phyloP scores from a whole-genome alignment of 2,888 invertebrate genomes.

The Orchesella flavescens region DNA sequence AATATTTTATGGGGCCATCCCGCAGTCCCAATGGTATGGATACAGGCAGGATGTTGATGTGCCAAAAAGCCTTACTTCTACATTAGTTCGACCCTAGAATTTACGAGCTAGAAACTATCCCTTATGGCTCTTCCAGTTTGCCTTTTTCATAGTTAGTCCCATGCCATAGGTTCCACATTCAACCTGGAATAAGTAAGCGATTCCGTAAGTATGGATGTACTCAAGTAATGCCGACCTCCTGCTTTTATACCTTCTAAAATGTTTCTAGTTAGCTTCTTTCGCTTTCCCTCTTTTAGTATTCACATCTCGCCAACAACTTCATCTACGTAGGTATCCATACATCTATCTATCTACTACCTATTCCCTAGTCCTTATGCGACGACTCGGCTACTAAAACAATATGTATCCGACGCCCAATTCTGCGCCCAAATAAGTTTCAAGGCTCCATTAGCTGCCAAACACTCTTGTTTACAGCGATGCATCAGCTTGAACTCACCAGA shows the following conservation, averaged over 20 bases:
- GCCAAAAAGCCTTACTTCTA: constrained; percentile 55
- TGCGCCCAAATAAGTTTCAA: not conserved
- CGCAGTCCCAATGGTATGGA: constrained; percentile 60
- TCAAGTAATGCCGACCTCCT: constrained; percentile 28
- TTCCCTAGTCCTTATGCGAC: not conserved
- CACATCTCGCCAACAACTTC: constrained; percentile 51
- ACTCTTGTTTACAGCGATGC: not conserved
- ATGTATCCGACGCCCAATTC: not conserved
- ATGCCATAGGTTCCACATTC: not conserved
- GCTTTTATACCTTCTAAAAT: constrained; percentile 31
- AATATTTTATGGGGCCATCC: constrained; percentile 60
- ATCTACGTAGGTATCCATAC: constrained; percentile 14
- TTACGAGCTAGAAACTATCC: constrained; percentile 65
- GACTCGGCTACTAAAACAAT: not conserved
- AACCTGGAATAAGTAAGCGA: constrained; percentile 30
- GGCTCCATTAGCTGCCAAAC: too few relatives aligned
- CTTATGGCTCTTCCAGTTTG: constrained; percentile 55
- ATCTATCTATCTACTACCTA: constrained; percentile 19
- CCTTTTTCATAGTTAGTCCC: constrained; percentile 31
- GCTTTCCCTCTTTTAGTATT: constrained; percentile 48
- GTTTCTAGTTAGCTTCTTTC: not conserved
- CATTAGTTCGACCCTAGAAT: constrained; percentile 64
- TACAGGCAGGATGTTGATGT: constrained; percentile 59
- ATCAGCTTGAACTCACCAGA: not conserved
- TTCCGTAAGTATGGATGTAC: constrained; percentile 29